Base-by-base conservation (phyloP, 2,888 invertebrate genomes). In the Tenthredo distinguenda region DNA sequence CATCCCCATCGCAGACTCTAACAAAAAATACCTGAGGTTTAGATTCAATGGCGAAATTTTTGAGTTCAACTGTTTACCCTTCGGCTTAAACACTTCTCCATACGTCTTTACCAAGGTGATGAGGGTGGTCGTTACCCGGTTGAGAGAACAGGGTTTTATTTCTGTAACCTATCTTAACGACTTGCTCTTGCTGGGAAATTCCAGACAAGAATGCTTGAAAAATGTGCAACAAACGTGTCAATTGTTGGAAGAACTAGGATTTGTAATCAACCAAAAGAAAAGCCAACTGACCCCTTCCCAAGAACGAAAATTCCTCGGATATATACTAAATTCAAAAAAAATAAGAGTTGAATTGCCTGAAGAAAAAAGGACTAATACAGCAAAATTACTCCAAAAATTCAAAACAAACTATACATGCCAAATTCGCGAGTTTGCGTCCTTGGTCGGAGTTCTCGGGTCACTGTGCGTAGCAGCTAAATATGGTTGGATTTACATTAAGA, bases 21-120 rank as follows among this genome's bases (percentile, higher is more conserved):
- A 88, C 74, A 86, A 85, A 77, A 89, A 89, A 86, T 87, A 86
- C 82, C 85, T 89, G 15, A 72, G 87, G 71, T 88, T 88, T 84
- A n/a, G 74, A 40, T 88, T 87, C 83, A 15, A 85, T 4, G 71
- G 71, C 12, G 72, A 15, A 37, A n/a, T 86, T 3, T 89, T 83
- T 84, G 87, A 88, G 77, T 89, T 87, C 85, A 87, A 74, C 83
- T 84, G 83, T 68, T 37, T 88, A 12, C 89, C 88, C 15, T 89
- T 89, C 84, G 88, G 88, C 6, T 65, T 85, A 34, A 72, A 71
- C 37, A 85, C 62, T 71, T 82, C 82, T 26, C 82, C 85, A 26
- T 85, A 40, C 31, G 72, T 43, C 7, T 82, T 85, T 37, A 85
- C 85, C 18, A 81, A 85, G 26, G n/a, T 85, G 12, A 85, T 85